These are phyloP conservation scores for Mnemiopsis leidyi DNA, from an alignment of 37 sponge, comb jelly and placozoan species.

Conservation along the genomic window DNA sequence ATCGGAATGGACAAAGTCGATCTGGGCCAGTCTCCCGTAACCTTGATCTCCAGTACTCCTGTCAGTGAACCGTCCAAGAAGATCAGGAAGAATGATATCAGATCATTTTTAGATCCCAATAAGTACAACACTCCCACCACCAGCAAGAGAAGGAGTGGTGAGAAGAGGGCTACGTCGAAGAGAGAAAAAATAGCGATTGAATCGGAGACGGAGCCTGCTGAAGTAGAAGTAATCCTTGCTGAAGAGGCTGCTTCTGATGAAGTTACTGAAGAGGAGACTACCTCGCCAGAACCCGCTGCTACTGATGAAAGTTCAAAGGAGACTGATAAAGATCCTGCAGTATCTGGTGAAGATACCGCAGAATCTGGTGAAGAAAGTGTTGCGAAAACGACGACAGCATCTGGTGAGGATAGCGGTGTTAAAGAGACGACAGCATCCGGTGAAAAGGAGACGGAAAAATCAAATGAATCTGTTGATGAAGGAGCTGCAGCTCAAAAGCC, in stretches of 20 bases:
- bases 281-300: too few relatives aligned
- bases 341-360: too few relatives aligned
- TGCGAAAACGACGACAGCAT: too few relatives aligned
- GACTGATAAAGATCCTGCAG: too few relatives aligned
- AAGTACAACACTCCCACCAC: background rate
- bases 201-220: background rate
- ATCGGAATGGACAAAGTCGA: slow-evolving; percentile 11
- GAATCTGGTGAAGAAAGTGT: too few relatives aligned
- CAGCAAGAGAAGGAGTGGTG: background rate
- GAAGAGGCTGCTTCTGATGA: too few relatives aligned
- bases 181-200: background rate
- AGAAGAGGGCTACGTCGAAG: background rate
- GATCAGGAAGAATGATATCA: background rate
- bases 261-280: background rate
- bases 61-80: background rate
- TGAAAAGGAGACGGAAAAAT: too few relatives aligned
- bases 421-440: too few relatives aligned
- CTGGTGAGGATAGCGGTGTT: too few relatives aligned
- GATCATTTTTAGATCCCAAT: background rate
- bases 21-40: slow-evolving; percentile 22
- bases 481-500: too few relatives aligned
- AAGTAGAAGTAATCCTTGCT: background rate
- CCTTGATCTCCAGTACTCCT: slow-evolving; percentile 16
- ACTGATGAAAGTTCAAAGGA: too few relatives aligned
- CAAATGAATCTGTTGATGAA: too few relatives aligned